A percentile compares a stretch with the other conserved stretches of the same genome.
Conservation (phyloP, 2,888 invertebrate genomes). For the Caenorhabditis macrosperma region DNA sequence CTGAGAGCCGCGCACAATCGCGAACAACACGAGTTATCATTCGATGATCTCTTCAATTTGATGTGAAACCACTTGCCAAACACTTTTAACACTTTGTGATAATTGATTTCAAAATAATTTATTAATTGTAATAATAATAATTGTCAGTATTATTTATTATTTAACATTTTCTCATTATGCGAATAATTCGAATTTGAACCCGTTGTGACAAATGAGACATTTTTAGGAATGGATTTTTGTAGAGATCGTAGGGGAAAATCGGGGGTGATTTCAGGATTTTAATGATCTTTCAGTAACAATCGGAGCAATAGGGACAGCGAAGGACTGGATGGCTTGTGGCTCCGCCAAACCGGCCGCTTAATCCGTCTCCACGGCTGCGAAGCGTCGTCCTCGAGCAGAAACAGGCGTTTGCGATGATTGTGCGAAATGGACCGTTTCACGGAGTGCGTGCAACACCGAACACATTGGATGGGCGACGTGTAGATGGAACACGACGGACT, state of each 20-base stretch:
- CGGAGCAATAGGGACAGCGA: slow-evolving; percentile 12
- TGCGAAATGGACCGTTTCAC: slow-evolving; percentile 65
- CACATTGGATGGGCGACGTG: slow-evolving; percentile 64
- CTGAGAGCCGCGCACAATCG: background rate
- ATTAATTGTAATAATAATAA: too few relatives aligned
- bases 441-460: slow-evolving; percentile 74
- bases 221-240: too few relatives aligned
- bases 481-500: slow-evolving; percentile 68
- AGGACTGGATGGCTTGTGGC: background rate
- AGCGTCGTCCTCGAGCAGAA: slow-evolving; percentile 4
- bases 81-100: too few relatives aligned
- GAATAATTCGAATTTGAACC: too few relatives aligned
- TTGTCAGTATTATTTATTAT: too few relatives aligned
- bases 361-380: background rate
- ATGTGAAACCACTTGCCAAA: background rate
- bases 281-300: slow-evolving; percentile 3
- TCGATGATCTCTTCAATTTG: background rate
- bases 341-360: background rate
- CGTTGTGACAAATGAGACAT: too few relatives aligned
- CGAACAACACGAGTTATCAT: too few relatives aligned
- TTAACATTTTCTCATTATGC: too few relatives aligned
- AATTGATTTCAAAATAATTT: too few relatives aligned
- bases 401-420: slow-evolving; percentile 1
- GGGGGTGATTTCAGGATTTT: too few relatives aligned
- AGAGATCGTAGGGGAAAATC: too few relatives aligned